Conservation (phyloP, 2,888 invertebrate genomes). For the Actias luna region DNA sequence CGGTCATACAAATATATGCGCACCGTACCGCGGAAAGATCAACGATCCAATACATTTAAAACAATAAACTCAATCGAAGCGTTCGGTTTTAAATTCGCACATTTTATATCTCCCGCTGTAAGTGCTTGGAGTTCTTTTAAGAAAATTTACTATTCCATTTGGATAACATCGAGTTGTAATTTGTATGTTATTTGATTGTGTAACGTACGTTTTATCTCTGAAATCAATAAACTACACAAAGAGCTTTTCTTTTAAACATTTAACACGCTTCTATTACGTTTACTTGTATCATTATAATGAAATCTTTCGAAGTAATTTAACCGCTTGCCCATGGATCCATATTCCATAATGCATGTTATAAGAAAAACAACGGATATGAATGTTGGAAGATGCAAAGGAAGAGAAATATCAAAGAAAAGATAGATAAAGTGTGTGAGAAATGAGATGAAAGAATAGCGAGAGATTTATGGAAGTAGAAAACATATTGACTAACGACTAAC, state of each 20-base stretch:
- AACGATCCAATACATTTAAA: not conserved
- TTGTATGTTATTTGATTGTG: slow-evolving; percentile 8
- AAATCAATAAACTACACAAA: not conserved
- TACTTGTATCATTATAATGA: too few species aligned
- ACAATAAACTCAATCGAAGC: not conserved
- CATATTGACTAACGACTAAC: too few species aligned
- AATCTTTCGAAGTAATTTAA: too few species aligned
- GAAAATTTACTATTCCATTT: slow-evolving; percentile 5
- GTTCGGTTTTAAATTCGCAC: not conserved
- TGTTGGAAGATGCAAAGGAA: too few species aligned
- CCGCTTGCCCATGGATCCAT: too few species aligned
- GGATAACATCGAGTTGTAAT: slow-evolving; percentile 3
- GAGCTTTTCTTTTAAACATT: not conserved
- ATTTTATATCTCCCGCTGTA: not conserved
- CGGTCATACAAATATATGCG: not conserved
- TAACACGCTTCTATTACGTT: too few species aligned
- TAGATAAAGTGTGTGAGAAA: too few species aligned
- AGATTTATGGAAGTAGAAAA: too few species aligned
- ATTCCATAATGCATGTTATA: too few species aligned
- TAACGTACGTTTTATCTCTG: not conserved
- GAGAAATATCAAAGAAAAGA: too few species aligned
- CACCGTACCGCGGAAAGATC: not conserved
- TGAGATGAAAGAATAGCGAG: too few species aligned
- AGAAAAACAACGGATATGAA: too few species aligned
- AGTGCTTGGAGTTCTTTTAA: not conserved